Evolutionary conservation across 2,888 invertebrate species (phyloP).

Genomic region (Elmis aenea): DNA sequence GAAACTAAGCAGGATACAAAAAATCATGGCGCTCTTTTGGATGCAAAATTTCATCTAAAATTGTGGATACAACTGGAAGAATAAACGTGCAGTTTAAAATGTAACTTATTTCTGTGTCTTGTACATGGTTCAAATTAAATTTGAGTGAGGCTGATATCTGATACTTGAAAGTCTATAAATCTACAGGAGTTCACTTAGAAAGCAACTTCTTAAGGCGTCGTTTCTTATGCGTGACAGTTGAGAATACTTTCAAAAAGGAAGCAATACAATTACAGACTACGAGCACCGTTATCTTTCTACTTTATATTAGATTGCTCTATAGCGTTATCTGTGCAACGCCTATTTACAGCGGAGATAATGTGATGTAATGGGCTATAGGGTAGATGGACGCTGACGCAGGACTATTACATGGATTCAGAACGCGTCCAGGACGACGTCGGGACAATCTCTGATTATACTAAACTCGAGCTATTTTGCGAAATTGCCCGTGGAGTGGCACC

Average conservation of each 20-base stretch:
- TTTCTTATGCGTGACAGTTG: slow-evolving; percentile 13
- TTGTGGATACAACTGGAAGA: no score
- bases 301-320: slow-evolving; percentile 18
- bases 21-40: no score
- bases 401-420: slow-evolving; percentile 18
- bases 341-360: slow-evolving; percentile 19
- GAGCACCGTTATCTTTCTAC: slow-evolving; percentile 26
- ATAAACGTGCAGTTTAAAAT: no score
- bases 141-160: no score
- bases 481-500: slow-evolving; percentile 19
- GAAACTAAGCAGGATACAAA: no score
- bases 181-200: slow-evolving; percentile 1
- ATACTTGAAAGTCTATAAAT: slow-evolving; percentile 3
- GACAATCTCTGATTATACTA: slow-evolving; percentile 24
- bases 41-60: no score
- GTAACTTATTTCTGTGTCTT: no score
- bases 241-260: slow-evolving; percentile 20
- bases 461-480: slow-evolving; percentile 17
- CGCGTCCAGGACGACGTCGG: slow-evolving; percentile 19
- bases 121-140: no score
- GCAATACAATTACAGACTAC: slow-evolving; percentile 30
- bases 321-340: slow-evolving; percentile 18
- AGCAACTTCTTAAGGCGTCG: slow-evolving; percentile 6
- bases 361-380: slow-evolving; percentile 21
- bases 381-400: slow-evolving; percentile 22